Evolutionary conservation across 1,140 invertebrate species (phyloP).

Genomic region (Penaeus japonicus): DNA sequence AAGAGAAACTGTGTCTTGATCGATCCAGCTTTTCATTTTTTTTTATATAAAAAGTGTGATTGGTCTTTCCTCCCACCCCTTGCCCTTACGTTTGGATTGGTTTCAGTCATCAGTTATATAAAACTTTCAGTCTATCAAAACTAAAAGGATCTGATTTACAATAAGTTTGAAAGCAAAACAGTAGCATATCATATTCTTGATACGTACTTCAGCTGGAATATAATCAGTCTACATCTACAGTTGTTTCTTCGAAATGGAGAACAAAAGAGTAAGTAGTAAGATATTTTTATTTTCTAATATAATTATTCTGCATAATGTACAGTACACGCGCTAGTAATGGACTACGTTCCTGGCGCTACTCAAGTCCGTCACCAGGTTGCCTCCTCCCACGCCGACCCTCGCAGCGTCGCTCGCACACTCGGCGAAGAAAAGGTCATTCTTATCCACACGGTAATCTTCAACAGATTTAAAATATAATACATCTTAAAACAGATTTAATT

Average conservation of each 20-base stretch:
- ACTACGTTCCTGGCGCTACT: constrained; percentile 28
- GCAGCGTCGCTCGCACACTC: neutral
- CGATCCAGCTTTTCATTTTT: no score
- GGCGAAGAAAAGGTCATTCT: neutral
- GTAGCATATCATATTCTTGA: no score
- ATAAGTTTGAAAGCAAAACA: no score
- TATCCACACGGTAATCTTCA: neutral
- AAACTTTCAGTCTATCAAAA: no score
- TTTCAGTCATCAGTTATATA: no score
- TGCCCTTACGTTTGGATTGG: no score
- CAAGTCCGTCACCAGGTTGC: constrained; percentile 8
- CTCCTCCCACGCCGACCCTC: neutral
- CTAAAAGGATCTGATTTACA: no score
- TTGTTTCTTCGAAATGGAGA: no score
- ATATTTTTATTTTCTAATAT: constrained; percentile 45
- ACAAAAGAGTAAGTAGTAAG: neutral
- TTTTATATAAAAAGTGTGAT: no score
- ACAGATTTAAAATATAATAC: neutral
- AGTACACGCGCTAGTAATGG: constrained; percentile 37
- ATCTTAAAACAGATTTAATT: neutral
- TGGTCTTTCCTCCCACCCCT: no score
- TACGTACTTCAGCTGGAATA: no score
- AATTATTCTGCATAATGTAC: constrained; percentile 49
- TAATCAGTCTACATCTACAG: neutral
- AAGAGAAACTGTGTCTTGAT: no score